These are phyloP conservation scores for Cyclopterus lumpus DNA, from an alignment of 2,797 vertebrate genomes.

Conservation along the genomic window DNA sequence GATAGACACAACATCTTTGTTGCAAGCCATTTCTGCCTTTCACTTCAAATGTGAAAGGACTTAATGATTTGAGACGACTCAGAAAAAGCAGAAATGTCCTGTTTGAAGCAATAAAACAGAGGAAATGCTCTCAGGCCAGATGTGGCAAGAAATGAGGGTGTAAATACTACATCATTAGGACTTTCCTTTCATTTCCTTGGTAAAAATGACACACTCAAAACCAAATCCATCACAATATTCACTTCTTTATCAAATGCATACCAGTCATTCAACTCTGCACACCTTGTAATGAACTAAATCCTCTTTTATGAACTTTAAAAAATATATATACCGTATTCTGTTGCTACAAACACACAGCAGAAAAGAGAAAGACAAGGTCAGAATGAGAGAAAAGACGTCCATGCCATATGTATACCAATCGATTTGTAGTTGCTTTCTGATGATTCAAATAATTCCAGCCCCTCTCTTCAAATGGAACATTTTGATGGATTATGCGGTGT, in stretches of 20 bases:
- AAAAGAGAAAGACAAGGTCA: conserved; percentile 33
- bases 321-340: conserved; percentile 24
- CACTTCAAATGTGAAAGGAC: conserved; percentile 37
- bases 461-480: conserved; percentile 71
- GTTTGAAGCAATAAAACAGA: conserved; percentile 18
- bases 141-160: background rate
- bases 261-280: background rate
- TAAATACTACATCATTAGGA: background rate
- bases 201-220: background rate
- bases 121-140: background rate
- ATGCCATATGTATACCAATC: conserved; percentile 28
- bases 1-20: background rate
- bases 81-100: conserved; percentile 23
- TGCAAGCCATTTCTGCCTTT: background rate
- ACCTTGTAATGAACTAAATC: background rate
- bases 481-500: conserved; percentile 80
- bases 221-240: background rate
- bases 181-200: background rate
- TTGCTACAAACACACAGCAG: conserved; percentile 10
- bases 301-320: background rate
- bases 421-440: conserved; percentile 58
- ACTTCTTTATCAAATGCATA: background rate
- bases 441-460: conserved; percentile 71
- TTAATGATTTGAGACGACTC: conserved; percentile 27
- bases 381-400: conserved; percentile 14